A percentile compares a stretch with the other conserved stretches of the same genome.
These are phyloP conservation scores for Conops quadrifasciatus DNA, from an alignment of 2,888 invertebrate genomes.

Conservation along the genomic window DNA sequence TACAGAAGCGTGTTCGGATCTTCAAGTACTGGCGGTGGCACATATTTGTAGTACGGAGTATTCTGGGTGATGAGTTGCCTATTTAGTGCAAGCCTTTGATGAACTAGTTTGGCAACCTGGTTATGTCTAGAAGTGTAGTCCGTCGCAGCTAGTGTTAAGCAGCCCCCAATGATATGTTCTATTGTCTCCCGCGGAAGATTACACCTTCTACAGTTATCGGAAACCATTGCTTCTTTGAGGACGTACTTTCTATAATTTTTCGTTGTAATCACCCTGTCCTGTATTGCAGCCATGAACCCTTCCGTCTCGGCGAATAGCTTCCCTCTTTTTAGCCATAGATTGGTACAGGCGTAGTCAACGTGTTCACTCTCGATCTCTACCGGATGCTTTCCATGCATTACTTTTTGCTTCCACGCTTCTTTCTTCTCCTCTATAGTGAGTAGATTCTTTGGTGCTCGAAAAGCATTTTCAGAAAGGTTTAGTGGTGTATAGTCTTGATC, in stretches of 20 bases:
- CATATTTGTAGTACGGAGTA: not conserved
- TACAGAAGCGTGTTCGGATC: not conserved
- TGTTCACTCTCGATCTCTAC: not conserved
- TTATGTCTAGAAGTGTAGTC: constrained; percentile 6
- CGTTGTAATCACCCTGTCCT: constrained; percentile 13
- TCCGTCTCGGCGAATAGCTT: constrained; percentile 11
- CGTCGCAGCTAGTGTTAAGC: not conserved
- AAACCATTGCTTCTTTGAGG: not conserved
- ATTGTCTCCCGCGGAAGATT: constrained; percentile 4
- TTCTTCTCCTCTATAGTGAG: not conserved
- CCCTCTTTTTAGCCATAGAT: constrained; percentile 1
- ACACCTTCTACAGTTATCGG: constrained; percentile 16
- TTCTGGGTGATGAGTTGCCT: not conserved
- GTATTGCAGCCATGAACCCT: constrained; percentile 8
- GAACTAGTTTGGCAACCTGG: not conserved
- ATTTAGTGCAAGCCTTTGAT: constrained; percentile 5
- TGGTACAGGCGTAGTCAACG: not conserved
- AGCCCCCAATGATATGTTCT: constrained; percentile 5
- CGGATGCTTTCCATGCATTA: constrained; percentile 1
- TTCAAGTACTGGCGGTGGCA: not conserved
- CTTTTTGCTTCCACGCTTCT: constrained; percentile 5
- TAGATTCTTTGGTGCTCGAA: not conserved
- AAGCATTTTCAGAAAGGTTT: not conserved
- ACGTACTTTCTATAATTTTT: constrained; percentile 1
- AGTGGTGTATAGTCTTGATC: constrained; percentile 6